These are phyloP conservation scores for Balearica regulorum DNA, from an alignment of 2,797 vertebrate species.

Conservation along the genomic window DNA sequence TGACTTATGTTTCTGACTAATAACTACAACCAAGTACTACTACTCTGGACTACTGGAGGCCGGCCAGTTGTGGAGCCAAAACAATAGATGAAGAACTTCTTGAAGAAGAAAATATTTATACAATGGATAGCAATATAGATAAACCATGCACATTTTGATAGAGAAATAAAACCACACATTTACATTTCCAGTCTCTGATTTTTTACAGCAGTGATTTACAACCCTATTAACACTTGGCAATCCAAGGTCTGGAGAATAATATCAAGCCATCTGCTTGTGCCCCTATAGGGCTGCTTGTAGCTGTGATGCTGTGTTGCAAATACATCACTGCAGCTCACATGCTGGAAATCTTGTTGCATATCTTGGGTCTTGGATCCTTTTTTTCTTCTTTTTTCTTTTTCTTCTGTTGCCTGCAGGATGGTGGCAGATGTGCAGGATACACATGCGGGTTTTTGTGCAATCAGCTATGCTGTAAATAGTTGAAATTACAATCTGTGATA, in stretches of 20 bases:
- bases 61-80: neutral
- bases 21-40: neutral
- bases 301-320: neutral
- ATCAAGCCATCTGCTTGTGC: slow-evolving; percentile 50
- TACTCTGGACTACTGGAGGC: neutral
- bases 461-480: neutral
- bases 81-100: neutral
- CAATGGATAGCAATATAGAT: neutral
- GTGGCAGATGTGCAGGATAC: neutral
- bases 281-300: slow-evolving; percentile 31
- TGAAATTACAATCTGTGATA: neutral
- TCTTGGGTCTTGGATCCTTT: neutral
- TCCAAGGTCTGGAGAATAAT: slow-evolving; percentile 32
- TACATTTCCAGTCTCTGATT: neutral
- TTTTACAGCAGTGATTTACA: slow-evolving; percentile 45
- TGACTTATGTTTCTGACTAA: neutral
- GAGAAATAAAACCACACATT: neutral
- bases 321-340: neutral
- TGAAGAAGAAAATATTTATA: neutral
- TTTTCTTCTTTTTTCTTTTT: neutral
- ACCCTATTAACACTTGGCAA: slow-evolving; percentile 42
- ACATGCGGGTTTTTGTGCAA: neutral
- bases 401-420: neutral
- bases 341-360: neutral
- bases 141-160: neutral